Percentiles rank a stretch among this genome's conserved stretches.
Evolutionary conservation across 2,113 vertebrate genomes (phyloP).

Genomic region (Phylloscopus trochilus): DNA sequence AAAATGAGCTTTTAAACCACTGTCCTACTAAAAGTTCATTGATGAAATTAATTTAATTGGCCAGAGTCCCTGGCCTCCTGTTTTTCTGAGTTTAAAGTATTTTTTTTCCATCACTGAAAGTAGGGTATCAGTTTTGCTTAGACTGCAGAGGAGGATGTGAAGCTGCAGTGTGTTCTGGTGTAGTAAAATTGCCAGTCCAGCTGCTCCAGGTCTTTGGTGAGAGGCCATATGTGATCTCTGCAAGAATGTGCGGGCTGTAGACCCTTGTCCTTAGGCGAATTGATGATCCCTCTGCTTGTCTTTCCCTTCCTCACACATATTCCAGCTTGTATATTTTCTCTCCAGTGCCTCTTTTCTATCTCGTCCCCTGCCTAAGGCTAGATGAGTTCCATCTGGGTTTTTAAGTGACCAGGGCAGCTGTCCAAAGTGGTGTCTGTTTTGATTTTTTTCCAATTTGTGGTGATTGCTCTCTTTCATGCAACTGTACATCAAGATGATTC

Average conservation of each 20-base stretch:
- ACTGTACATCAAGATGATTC: background rate
- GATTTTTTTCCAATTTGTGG: constrained; percentile 29
- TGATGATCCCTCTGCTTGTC: constrained; percentile 20
- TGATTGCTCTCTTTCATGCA: constrained; percentile 32
- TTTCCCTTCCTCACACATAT: background rate
- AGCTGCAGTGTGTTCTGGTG: background rate
- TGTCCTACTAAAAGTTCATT: background rate
- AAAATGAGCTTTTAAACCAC: background rate
- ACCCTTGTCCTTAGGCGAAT: constrained; percentile 11
- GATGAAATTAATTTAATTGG: background rate
- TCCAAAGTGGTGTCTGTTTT: constrained; percentile 35
- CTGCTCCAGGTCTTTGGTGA: constrained; percentile 16
- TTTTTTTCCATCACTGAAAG: background rate
- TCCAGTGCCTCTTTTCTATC: background rate
- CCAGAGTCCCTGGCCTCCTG: background rate
- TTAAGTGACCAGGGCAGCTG: constrained; percentile 20
- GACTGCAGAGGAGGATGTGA: background rate
- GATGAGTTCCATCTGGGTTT: constrained; percentile 50
- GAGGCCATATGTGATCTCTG: constrained; percentile 13
- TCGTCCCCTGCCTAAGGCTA: background rate
- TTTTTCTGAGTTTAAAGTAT: background rate
- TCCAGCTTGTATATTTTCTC: background rate
- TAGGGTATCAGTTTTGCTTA: background rate
- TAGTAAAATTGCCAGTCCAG: background rate
- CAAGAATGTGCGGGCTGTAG: background rate